Evolutionary conservation across 2,888 invertebrate genomes (phyloP), one percentile per base, ranked within the genome.

Genomic region (Lithophane leautieri): DNA sequence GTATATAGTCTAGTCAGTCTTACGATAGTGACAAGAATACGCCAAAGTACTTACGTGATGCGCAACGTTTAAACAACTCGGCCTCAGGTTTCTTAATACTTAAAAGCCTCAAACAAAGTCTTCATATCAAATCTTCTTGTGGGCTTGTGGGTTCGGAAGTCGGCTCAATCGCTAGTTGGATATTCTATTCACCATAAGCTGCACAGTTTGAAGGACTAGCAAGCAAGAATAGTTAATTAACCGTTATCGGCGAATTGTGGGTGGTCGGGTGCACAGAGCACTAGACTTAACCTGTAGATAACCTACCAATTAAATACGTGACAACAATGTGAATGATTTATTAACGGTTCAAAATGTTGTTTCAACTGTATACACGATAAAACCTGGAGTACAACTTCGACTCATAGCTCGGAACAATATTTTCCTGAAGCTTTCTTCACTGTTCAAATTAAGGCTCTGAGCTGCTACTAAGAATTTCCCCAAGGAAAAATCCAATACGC

Each of bases 251-350:
- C 16, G 11, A 56, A 68, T n/a, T 62, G 70, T 72, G 81, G 72
- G 81, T 76, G 77, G 82, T 85, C 76, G 25, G 54, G 28, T 14
- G 56, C 62, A 25, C n/a, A 11, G 58, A 61, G 54, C 54, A 47
- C 60, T 79, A 44, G 61, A 12, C 34, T 65, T 73, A 65, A 70
- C 82, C 63, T 73, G n/a, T n/a, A n/a, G 81, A 73, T 82, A 81
- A 76, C 72, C 61, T 74, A 19, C 28, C 60, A 47, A 81, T 72
- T 69, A 58, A 77, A 54, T 60, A 40, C 44, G 50, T 44, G 40
- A 65, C 67, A 67, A 61, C 63, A 60, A 16, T 79, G 34, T 40
- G 16, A 34, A 52, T 60, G 67, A 73, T 73, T 81, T 58, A 68
- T 68, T 67, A 50, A 56, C 47, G 22, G 22, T 40, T 63, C 0